Base-by-base conservation (phyloP, 2,113 vertebrate species). In the Pseudorhombus dupliciocellatus region DNA sequence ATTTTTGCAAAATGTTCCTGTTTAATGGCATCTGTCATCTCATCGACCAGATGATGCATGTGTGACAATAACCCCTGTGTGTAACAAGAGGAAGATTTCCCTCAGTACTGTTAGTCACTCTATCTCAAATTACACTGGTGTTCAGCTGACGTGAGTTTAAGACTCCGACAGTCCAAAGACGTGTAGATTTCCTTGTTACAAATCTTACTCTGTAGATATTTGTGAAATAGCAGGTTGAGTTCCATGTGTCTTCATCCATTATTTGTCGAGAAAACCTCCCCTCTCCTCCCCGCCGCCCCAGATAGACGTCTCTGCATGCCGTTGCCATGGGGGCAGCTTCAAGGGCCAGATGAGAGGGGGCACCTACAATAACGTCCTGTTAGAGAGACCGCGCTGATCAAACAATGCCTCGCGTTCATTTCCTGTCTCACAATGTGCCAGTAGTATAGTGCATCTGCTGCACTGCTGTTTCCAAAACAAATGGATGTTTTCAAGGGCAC, bases 321-420 rank as follows among this genome's bases (percentile, higher is more conserved):
- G 89, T 93, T 89, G 51, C 91, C 84, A 93, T 91, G 86, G 90
- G 30, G n/a, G 84, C 87, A 18, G 50, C 79, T 82, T 93, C 82
- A 90, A 93, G 91, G 82, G 84, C 79, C 83, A 73, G 90, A 93
- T 92, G 91, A 94, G 90, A 78, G 84, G 84, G 80, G 53, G 25
- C 7, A 11, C 59, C 70, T 74, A 91, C 81, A 93, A 92, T 89
- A 83, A 85, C 52, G 77, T 84, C 64, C 80, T 80, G 79, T 89
- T 82, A 86, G 88, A 90, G 72, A 74, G 81, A 21, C 80, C 48
- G 63, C 63, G 14, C 84, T 70, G 87, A 92, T 93, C 91, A 92
- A 93, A 92, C 75, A 16, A 16, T 22, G 58, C 14, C 15, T 58
- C 44, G 68, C 42, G 40, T 77, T 83, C 73, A 73, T 73, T 79